Evolutionary conservation across 2,113 vertebrate species (phyloP).

Genomic region (Rhinichthys klamathensis): DNA sequence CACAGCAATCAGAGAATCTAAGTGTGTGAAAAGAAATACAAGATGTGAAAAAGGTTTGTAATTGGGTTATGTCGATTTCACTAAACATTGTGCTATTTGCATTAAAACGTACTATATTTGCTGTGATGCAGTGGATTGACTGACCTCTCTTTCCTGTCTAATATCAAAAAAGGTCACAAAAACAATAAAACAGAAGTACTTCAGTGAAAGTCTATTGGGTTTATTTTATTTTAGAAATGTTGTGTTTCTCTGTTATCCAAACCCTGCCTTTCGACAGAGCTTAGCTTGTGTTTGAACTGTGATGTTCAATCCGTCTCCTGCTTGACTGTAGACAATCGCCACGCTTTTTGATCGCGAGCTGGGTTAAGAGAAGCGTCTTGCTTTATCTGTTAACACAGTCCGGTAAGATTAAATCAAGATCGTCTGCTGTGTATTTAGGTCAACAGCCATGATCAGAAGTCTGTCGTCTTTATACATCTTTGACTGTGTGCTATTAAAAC

Average conservation of each 20-base stretch:
- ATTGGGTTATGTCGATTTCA: neutral
- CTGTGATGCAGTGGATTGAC: neutral
- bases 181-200: neutral
- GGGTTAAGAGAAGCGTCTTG: neutral
- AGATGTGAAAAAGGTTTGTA: neutral
- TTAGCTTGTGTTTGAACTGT: neutral
- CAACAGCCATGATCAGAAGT: conserved; percentile 21
- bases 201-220: neutral
- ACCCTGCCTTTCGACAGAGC: neutral
- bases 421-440: conserved; percentile 33
- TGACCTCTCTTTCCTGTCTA: neutral
- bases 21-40: neutral
- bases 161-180: neutral
- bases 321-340: neutral
- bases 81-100: neutral
- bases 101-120: too few relatives aligned
- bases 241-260: neutral
- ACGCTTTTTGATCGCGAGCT: neutral
- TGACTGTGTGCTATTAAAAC: conserved; percentile 7
- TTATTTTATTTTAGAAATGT: neutral
- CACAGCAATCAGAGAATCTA: neutral
- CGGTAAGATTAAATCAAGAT: conserved; percentile 27
- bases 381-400: conserved; percentile 12
- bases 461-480: neutral
- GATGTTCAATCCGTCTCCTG: neutral